Conservation (phyloP, 1,140 invertebrate species). For the Aphelenchoides avenae region DNA sequence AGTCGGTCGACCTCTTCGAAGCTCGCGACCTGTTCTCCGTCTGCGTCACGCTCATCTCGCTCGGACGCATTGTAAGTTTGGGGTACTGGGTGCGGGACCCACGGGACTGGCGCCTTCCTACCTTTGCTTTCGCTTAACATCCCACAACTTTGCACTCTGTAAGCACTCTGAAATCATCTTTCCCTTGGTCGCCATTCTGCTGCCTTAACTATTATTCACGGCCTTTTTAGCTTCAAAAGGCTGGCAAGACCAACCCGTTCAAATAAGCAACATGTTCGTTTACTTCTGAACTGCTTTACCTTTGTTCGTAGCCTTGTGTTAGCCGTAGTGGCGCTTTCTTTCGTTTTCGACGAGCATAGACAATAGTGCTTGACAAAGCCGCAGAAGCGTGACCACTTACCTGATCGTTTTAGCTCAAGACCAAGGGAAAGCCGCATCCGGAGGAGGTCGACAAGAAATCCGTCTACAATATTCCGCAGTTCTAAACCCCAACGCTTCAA, state of each 20-base stretch:
- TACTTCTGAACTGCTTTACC: too few relatives aligned
- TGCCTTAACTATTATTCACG: not conserved
- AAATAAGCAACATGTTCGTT: slow-evolving; percentile 16
- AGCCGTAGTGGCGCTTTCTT: too few relatives aligned
- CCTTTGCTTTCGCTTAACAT: slow-evolving; percentile 5
- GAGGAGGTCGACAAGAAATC: slow-evolving; percentile 5
- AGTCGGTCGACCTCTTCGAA: slow-evolving; percentile 66
- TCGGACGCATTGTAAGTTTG: slow-evolving; percentile 85
- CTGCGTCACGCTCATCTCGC: slow-evolving; percentile 83
- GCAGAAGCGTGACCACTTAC: too few relatives aligned
- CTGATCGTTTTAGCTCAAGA: too few relatives aligned
- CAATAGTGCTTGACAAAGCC: too few relatives aligned
- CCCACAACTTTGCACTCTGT: slow-evolving; percentile 1
- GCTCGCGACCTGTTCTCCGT: slow-evolving; percentile 90
- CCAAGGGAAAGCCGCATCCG: slow-evolving; percentile 10
- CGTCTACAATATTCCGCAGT: slow-evolving; percentile 17
- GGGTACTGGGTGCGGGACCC: too few relatives aligned
- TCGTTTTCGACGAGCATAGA: too few relatives aligned
- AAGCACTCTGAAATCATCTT: not conserved
- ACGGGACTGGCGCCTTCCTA: too few relatives aligned
- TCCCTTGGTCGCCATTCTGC: slow-evolving; percentile 2
- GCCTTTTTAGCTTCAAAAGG: slow-evolving; percentile 32
- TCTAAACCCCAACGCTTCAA: too few relatives aligned
- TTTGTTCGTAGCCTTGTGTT: too few relatives aligned
- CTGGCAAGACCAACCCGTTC: slow-evolving; percentile 25